These are phyloP conservation scores for Drosophila miranda DNA, from an alignment of 1,140 invertebrate species.

Conservation along the genomic window DNA sequence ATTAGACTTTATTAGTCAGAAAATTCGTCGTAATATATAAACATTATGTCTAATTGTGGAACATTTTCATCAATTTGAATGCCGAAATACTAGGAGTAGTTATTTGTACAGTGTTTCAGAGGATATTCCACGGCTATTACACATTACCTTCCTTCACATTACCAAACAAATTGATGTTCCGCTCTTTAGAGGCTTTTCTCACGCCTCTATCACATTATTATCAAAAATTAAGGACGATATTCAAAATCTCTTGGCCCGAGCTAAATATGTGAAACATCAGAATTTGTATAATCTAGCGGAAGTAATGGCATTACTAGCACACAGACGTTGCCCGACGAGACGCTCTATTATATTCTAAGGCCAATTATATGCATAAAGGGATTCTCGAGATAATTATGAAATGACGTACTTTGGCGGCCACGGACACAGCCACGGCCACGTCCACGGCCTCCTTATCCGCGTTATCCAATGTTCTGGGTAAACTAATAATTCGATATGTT, in stretches of 20 bases:
- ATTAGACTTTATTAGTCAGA: background rate
- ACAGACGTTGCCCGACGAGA: conserved; percentile 49
- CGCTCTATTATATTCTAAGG: conserved; percentile 59
- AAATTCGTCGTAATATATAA: background rate
- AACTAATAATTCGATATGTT: conserved; percentile 81
- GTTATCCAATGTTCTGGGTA: conserved; percentile 81
- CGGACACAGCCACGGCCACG: too few relatives aligned
- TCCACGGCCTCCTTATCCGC: conserved; percentile 55
- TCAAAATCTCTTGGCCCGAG: conserved; percentile 11
- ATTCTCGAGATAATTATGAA: conserved; percentile 74
- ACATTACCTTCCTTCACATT: too few relatives aligned
- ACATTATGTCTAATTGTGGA: too few relatives aligned
- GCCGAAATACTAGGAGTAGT: too few relatives aligned
- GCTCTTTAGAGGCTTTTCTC: background rate
- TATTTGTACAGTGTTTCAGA: too few relatives aligned
- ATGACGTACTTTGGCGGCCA: conserved; percentile 42
- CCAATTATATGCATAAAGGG: conserved; percentile 77
- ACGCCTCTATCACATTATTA: conserved; percentile 14
- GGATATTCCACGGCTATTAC: too few relatives aligned
- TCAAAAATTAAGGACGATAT: conserved; percentile 11
- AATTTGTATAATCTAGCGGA: conserved; percentile 60
- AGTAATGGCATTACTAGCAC: conserved; percentile 60
- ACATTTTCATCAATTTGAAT: too few relatives aligned
- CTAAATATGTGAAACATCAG: conserved; percentile 25
- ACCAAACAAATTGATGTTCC: too few relatives aligned